Evolutionary conservation across 2,888 invertebrate genomes (phyloP).

Genomic region (Dynastes maya): DNA sequence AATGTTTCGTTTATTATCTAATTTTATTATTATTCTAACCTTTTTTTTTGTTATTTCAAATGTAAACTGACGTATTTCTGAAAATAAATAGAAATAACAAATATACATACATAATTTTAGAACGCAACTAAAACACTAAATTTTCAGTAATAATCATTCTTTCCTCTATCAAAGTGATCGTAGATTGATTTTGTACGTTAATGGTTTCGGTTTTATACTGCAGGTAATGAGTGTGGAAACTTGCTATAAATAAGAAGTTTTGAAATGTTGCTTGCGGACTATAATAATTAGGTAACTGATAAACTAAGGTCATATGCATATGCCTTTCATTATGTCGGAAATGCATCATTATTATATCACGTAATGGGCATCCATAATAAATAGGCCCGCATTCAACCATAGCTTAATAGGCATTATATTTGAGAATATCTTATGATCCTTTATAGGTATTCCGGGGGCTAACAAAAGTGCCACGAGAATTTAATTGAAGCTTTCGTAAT

Average conservation of each 20-base stretch:
- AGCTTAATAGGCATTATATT: conserved; percentile 16
- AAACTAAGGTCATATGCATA: conserved; percentile 6
- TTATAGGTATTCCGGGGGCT: background rate
- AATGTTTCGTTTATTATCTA: too few species aligned
- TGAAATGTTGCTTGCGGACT: conserved; percentile 26
- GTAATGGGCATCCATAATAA: conserved; percentile 22
- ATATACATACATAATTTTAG: too few species aligned
- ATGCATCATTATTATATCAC: conserved; percentile 14
- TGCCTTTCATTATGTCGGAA: conserved; percentile 20
- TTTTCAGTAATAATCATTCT: too few species aligned
- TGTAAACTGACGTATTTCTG: too few species aligned
- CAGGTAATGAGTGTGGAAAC: too few species aligned
- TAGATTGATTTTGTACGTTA: too few species aligned
- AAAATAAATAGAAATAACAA: too few species aligned
- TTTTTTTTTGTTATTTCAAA: too few species aligned
- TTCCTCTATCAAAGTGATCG: too few species aligned
- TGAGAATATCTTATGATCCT: conserved; percentile 6
- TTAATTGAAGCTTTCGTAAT: background rate
- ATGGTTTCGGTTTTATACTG: too few species aligned
- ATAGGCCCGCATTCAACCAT: conserved; percentile 8
- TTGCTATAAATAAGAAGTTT: conserved; percentile 10
- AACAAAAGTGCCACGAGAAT: conserved; percentile 17
- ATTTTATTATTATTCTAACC: too few species aligned
- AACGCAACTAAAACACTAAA: too few species aligned
- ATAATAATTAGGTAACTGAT: conserved; percentile 21